A percentile compares a stretch with the other conserved stretches of the same genome.
These are phyloP conservation scores for Ceriagrion tenellum DNA, from an alignment of 2,888 invertebrate species.

Conservation along the genomic window DNA sequence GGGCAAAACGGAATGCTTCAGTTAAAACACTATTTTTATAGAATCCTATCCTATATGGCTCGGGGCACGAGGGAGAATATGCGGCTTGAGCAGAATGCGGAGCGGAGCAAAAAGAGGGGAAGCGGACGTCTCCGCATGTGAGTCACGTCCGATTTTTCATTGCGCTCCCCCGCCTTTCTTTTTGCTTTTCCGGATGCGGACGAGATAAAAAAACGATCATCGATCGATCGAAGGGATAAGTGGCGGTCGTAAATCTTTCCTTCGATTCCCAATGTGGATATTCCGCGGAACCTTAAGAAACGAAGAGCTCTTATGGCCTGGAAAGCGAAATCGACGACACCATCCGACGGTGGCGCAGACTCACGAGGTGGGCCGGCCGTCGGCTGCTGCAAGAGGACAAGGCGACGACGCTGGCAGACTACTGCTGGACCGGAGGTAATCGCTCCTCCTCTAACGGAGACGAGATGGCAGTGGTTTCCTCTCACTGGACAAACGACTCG, in stretches of 20 bases:
- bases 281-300: neutral
- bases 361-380: neutral
- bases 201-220: neutral
- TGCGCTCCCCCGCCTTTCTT: neutral
- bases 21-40: no score
- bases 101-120: neutral
- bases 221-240: neutral
- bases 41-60: no score
- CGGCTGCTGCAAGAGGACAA: neutral
- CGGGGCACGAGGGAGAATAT: neutral
- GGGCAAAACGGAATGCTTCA: no score
- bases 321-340: conserved; percentile 21
- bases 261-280: neutral
- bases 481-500: no score
- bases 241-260: neutral
- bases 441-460: neutral
- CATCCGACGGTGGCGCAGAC: neutral
- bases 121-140: neutral
- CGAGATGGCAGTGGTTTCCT: neutral
- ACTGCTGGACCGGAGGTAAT: neutral
- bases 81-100: neutral
- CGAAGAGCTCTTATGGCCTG: neutral
- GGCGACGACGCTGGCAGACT: neutral
- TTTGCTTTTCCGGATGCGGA: neutral
- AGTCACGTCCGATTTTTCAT: conserved; percentile 11